Conservation (phyloP, 53 echinoderm and acorn worm species). For the Echinometra lucunter region DNA sequence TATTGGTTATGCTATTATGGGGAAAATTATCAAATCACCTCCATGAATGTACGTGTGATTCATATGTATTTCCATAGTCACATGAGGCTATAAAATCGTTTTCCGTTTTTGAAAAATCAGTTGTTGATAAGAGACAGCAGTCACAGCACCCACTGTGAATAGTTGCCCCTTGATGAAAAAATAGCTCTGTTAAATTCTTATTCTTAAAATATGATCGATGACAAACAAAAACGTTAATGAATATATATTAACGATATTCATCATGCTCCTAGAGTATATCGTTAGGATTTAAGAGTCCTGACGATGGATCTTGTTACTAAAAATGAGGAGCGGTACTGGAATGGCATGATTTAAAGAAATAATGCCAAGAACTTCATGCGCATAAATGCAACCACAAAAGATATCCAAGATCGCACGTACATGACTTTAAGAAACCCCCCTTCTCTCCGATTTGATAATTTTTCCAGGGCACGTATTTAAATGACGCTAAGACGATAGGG, state of each 20-base stretch:
- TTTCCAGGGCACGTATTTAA: slow-evolving; percentile 84
- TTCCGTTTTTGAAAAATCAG: not conserved
- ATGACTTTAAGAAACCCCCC: not conserved
- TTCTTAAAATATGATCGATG: not conserved
- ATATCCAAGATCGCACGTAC: slow-evolving; percentile 42
- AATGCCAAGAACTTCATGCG: not conserved
- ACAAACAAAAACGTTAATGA: not conserved
- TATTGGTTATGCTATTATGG: not conserved
- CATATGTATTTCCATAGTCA: too few species aligned
- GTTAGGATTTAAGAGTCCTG: not conserved
- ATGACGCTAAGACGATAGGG: slow-evolving; percentile 92
- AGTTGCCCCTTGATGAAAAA: not conserved
- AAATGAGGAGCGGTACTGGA: too few species aligned
- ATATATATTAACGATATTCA: not conserved
- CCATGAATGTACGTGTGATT: slow-evolving; percentile 35
- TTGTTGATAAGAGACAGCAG: not conserved
- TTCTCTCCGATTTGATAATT: slow-evolving; percentile 68
- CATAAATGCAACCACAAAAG: not conserved
- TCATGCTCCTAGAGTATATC: not conserved
- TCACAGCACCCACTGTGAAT: not conserved
- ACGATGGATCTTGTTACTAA: not conserved
- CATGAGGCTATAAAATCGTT: too few species aligned
- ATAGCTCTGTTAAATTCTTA: not conserved
- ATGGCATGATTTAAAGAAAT: not conserved
- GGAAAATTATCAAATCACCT: slow-evolving; percentile 54